A percentile compares a stretch with the other conserved stretches of the same genome.
Conservation (phyloP, 2,888 invertebrate species). For the Cartodere bifasciata region DNA sequence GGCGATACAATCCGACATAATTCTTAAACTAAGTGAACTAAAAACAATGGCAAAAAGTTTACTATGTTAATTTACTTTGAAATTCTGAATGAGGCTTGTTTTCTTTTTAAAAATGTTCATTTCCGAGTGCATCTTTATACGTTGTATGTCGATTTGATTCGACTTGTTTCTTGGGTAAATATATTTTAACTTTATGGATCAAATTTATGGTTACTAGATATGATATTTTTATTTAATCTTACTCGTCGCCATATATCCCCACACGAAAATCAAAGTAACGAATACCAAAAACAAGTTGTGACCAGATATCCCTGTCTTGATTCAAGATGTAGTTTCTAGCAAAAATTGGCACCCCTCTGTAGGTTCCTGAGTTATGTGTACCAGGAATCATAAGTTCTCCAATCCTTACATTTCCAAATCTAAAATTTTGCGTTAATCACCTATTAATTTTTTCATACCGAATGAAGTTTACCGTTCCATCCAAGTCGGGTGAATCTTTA, state of each 20-base stretch:
- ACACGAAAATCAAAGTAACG: conserved; percentile 71
- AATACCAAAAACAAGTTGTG: conserved; percentile 73
- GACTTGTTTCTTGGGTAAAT: no score
- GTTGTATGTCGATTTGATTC: no score
- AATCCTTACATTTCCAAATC: conserved; percentile 42
- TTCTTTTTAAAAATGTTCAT: no score
- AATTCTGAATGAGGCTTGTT: no score
- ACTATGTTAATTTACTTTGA: no score
- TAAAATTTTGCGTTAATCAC: conserved; percentile 28
- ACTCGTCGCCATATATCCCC: conserved; percentile 44
- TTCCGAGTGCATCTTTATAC: no score
- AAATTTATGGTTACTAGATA: no score
- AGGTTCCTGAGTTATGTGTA: conserved; percentile 55
- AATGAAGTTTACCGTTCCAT: conserved; percentile 38
- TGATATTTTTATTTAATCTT: no score
- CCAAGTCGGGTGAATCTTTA: conserved; percentile 68
- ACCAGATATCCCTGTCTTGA: conserved; percentile 72
- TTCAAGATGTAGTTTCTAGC: conserved; percentile 38
- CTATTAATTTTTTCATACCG: conserved; percentile 4
- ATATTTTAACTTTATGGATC: no score
- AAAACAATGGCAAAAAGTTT: no score
- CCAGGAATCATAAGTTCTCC: conserved; percentile 54
- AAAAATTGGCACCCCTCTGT: conserved; percentile 37
- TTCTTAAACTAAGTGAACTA: no score
- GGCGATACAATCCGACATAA: no score